Conservation (phyloP, 2,888 invertebrate species). For the Trissoscelio sp. region DNA sequence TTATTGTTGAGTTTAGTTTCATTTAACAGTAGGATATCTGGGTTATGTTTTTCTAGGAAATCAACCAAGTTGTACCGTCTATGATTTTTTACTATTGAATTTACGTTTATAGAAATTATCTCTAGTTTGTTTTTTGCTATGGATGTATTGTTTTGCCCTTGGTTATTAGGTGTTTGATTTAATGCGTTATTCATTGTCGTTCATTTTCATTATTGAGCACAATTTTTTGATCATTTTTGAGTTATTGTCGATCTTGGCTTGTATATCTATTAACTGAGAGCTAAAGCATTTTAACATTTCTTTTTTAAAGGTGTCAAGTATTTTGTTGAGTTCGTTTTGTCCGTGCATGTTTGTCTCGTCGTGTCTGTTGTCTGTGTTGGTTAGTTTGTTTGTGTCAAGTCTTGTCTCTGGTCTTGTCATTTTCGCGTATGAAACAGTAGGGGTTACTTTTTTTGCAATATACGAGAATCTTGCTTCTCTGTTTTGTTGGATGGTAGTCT, state of each 20-base stretch:
- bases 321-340: background rate
- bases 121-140: background rate
- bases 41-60: background rate
- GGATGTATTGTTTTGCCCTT: background rate
- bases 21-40: slow-evolving; percentile 8
- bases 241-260: background rate
- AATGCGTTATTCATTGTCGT: too few relatives aligned
- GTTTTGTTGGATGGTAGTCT: too few relatives aligned
- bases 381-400: too few relatives aligned
- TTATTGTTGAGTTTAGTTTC: slow-evolving; percentile 30
- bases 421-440: too few relatives aligned
- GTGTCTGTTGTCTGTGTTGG: background rate
- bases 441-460: too few relatives aligned
- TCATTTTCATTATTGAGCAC: too few relatives aligned
- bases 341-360: background rate
- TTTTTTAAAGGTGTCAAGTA: background rate
- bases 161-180: too few relatives aligned
- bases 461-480: too few relatives aligned
- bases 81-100: slow-evolving; percentile 6
- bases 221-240: background rate
- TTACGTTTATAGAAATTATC: slow-evolving; percentile 20
- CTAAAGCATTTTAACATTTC: too few relatives aligned
- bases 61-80: slow-evolving; percentile 6
- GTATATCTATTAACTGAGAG: too few relatives aligned
- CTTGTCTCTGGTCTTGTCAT: too few relatives aligned